phyloP scores from a whole-genome alignment of 2,888 invertebrate genomes.

The Andrena flavipes region DNA sequence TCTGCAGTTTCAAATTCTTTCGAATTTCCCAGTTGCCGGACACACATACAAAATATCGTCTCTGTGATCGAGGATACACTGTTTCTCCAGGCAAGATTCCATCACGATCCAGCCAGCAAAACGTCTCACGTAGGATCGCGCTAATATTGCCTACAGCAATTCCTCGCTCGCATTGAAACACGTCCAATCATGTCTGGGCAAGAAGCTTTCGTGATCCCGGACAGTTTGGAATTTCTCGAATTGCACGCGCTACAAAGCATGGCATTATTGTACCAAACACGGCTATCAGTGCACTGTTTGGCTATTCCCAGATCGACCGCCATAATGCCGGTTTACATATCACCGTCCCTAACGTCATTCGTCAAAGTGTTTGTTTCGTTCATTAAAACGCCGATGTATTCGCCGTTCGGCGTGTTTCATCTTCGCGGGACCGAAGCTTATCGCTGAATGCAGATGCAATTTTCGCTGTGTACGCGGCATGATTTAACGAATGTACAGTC shows the following conservation, averaged over 20 bases:
- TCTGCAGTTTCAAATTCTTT: no score
- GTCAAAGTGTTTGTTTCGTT: conserved; percentile 24
- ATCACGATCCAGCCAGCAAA: conserved; percentile 4
- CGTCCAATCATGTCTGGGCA: conserved; percentile 19
- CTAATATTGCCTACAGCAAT: conserved; percentile 37
- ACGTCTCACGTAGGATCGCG: conserved; percentile 14
- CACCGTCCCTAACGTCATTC: not conserved
- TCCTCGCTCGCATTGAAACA: conserved; percentile 15
- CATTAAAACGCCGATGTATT: not conserved
- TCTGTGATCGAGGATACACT: not conserved
- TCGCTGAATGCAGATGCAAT: not conserved
- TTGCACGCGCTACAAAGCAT: conserved; percentile 29
- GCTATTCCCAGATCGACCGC: conserved; percentile 4
- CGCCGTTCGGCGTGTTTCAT: not conserved
- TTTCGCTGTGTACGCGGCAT: not conserved
- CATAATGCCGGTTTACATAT: conserved; percentile 9
- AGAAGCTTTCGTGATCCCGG: conserved; percentile 42
- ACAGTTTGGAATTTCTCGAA: conserved; percentile 50
- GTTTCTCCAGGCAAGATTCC: not conserved
- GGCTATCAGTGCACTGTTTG: not conserved
- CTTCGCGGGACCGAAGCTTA: not conserved
- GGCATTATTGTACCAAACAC: conserved; percentile 8
- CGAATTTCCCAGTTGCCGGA: no score
- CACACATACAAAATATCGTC: not conserved
- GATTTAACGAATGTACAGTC: not conserved